Conservation (phyloP, 2,797 vertebrate genomes). For the Enteromius mattozi region DNA sequence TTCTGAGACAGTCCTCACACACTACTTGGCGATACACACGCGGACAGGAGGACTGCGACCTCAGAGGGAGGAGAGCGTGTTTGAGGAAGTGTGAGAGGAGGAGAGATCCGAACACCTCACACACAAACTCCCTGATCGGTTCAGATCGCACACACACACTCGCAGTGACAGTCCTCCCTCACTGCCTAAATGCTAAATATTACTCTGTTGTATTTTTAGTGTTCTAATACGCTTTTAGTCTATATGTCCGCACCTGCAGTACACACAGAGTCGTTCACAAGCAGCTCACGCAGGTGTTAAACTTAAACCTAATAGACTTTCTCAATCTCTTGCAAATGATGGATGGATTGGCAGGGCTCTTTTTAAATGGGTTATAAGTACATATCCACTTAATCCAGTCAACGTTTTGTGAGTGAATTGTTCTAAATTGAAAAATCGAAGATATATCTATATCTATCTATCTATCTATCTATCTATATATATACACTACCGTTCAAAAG, state of each 20-base stretch:
- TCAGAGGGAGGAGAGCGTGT: slow-evolving; percentile 61
- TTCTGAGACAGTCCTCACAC: slow-evolving; percentile 32
- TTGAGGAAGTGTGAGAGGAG: slow-evolving; percentile 73
- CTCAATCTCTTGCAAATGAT: not conserved
- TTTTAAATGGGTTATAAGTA: not conserved
- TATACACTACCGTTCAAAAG: no score
- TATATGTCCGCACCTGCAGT: not conserved
- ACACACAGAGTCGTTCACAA: not conserved
- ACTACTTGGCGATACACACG: slow-evolving; percentile 51
- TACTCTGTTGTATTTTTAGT: not conserved
- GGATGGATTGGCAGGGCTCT: not conserved
- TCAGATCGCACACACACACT: slow-evolving; percentile 60
- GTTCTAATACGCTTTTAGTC: not conserved
- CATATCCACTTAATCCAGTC: not conserved
- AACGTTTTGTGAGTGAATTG: not conserved
- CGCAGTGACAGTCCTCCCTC: slow-evolving; percentile 11
- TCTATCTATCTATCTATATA: no score
- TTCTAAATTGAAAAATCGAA: no score
- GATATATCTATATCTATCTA: no score
- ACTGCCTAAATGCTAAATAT: not conserved
- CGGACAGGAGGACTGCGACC: slow-evolving; percentile 38
- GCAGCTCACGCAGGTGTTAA: not conserved
- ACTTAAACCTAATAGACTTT: not conserved
- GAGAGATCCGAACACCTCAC: slow-evolving; percentile 37
- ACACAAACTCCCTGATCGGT: slow-evolving; percentile 54